Conservation (phyloP, 2,888 invertebrate species). For the Pammene fasciana region DNA sequence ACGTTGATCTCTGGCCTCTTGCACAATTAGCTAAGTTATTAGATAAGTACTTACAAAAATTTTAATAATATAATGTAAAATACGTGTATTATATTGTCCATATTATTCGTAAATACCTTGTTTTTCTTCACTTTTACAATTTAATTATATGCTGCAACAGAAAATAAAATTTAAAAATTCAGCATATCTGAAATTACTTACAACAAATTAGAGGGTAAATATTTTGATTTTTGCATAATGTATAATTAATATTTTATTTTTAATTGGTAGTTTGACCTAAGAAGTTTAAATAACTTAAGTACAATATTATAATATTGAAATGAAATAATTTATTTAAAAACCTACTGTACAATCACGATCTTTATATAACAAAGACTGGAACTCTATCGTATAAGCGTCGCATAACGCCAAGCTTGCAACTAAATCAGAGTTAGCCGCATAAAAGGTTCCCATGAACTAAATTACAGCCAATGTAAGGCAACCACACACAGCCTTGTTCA, state of each 20-base stretch:
- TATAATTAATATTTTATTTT: too few relatives aligned
- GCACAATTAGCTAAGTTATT: conserved; percentile 17
- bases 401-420: conserved; percentile 11
- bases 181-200: conserved; percentile 1
- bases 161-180: conserved; percentile 2
- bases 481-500: conserved; percentile 66
- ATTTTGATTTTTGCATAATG: too few relatives aligned
- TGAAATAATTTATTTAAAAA: too few relatives aligned
- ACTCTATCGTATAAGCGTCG: neutral
- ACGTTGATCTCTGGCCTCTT: conserved; percentile 12
- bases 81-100: neutral
- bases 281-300: too few relatives aligned
- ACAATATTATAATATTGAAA: too few relatives aligned
- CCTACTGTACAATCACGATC: too few relatives aligned
- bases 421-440: conserved; percentile 46
- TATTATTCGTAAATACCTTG: neutral
- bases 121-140: conserved; percentile 12
- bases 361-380: neutral
- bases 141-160: neutral
- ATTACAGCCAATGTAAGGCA: conserved; percentile 57
- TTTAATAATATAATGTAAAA: conserved; percentile 1
- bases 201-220: neutral
- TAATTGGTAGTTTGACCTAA: too few relatives aligned
- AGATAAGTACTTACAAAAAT: conserved; percentile 4
- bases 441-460: conserved; percentile 70